Conservation (phyloP, 1,140 invertebrate species). For the Zaprionus africanus region DNA sequence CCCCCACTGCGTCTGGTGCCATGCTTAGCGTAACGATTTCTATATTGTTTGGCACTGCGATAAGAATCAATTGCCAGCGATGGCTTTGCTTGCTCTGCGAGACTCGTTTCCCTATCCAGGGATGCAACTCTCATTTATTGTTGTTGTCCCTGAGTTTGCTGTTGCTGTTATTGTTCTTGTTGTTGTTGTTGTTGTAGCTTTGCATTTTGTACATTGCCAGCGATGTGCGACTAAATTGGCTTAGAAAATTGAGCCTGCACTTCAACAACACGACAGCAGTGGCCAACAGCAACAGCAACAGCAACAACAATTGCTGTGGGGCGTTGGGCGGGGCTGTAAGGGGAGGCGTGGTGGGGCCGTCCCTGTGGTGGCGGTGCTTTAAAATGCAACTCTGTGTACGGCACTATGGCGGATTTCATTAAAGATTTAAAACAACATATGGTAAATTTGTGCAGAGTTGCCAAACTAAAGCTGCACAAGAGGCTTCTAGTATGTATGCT, state of each 20-base stretch:
- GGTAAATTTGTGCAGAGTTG: slow-evolving; percentile 68
- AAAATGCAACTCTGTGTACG: slow-evolving; percentile 79
- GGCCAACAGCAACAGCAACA: slow-evolving; percentile 6
- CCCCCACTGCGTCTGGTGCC: background rate
- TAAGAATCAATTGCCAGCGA: slow-evolving; percentile 68
- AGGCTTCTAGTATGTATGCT: background rate
- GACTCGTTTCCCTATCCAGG: slow-evolving; percentile 44
- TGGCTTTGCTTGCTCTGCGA: slow-evolving; percentile 60
- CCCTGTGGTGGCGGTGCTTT: slow-evolving; percentile 47
- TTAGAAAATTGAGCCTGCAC: slow-evolving; percentile 77
- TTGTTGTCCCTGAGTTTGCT: slow-evolving; percentile 26
- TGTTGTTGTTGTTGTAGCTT: slow-evolving; percentile 49
- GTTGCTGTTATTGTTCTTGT: slow-evolving; percentile 28
- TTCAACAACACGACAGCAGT: slow-evolving; percentile 32
- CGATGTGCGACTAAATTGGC: slow-evolving; percentile 74
- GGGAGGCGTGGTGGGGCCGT: background rate
- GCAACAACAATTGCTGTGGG: slow-evolving; percentile 23
- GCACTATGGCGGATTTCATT: slow-evolving; percentile 76
- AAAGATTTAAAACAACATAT: slow-evolving; percentile 80
- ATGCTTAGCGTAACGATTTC: slow-evolving; percentile 32
- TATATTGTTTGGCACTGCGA: slow-evolving; percentile 27
- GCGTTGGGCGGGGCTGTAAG: background rate
- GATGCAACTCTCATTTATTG: slow-evolving; percentile 4
- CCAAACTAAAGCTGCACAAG: slow-evolving; percentile 24
- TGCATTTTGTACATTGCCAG: slow-evolving; percentile 48